Percentiles rank a stretch among this genome's conserved stretches.
Conservation (phyloP, 30 jellyfish, hydroid and myxozoan genomes). For the Chrysaora quinquecirrha region DNA sequence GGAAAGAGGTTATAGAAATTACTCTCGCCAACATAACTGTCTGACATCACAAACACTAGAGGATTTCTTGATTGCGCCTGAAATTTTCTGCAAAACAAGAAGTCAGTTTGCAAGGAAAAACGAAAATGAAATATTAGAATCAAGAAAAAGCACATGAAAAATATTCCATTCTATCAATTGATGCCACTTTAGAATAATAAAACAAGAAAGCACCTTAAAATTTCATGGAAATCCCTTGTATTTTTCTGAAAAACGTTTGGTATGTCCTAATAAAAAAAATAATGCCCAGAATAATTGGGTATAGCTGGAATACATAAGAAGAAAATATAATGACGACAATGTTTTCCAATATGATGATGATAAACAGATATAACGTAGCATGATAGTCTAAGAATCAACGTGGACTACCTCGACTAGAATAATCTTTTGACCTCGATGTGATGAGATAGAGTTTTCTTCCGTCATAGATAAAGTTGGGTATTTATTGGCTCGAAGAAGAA, state of each 20-base stretch:
- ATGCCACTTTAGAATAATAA: too few relatives aligned
- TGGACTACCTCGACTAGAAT: slow-evolving; percentile 83
- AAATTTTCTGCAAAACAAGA: slow-evolving; percentile 66
- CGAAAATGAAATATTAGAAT: too few relatives aligned
- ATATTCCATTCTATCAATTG: too few relatives aligned
- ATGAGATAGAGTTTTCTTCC: slow-evolving; percentile 16
- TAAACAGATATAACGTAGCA: too few relatives aligned
- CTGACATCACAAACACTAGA: slow-evolving; percentile 81
- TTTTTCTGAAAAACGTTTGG: slow-evolving; percentile 73
- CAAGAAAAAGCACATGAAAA: too few relatives aligned
- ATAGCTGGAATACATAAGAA: too few relatives aligned
- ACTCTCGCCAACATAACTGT: slow-evolving; percentile 68
- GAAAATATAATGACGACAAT: too few relatives aligned
- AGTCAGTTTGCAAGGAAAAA: not conserved
- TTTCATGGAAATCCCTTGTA: slow-evolving; percentile 58
- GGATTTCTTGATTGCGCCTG: slow-evolving; percentile 74
- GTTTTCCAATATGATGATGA: too few relatives aligned
- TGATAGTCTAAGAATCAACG: too few relatives aligned
- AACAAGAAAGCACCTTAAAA: too few relatives aligned
- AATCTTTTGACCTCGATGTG: slow-evolving; percentile 40
- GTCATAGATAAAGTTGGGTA: slow-evolving; percentile 55
- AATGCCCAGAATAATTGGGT: too few relatives aligned
- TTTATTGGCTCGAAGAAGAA: slow-evolving; percentile 89
- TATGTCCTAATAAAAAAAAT: slow-evolving; percentile 54
- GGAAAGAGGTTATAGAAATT: slow-evolving; percentile 79